Conservation (phyloP, 2,888 invertebrate species). For the Clistopyga incitator region DNA sequence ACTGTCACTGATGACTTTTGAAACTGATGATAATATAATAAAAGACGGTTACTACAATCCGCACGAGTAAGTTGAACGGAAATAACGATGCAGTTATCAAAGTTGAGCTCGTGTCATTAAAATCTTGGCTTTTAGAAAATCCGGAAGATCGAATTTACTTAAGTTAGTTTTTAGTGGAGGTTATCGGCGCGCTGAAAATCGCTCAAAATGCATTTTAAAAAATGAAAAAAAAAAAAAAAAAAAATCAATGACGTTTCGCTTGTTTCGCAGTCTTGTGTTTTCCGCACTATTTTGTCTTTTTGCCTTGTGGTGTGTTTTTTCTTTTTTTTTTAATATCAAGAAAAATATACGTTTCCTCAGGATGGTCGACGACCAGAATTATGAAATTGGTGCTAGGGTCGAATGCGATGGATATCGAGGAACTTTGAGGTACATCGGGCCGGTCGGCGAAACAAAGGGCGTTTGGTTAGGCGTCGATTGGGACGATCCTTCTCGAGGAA, state of each 20-base stretch:
- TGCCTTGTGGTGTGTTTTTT: neutral
- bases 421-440: constrained; percentile 86
- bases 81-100: neutral
- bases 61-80: constrained; percentile 44
- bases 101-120: neutral
- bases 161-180: constrained; percentile 67
- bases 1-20: constrained; percentile 73
- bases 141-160: neutral
- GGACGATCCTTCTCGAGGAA: constrained; percentile 95
- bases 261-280: neutral
- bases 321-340: neutral
- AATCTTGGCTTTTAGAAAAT: constrained; percentile 14
- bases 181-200: constrained; percentile 63
- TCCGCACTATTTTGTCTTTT: neutral
- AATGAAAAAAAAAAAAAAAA: constrained; percentile 6
- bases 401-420: constrained; percentile 85
- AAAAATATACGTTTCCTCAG: constrained; percentile 63
- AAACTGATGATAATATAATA: constrained; percentile 62
- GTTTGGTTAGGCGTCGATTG: constrained; percentile 98
- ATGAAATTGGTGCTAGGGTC: constrained; percentile 84
- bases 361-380: constrained; percentile 81
- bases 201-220: neutral
- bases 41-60: constrained; percentile 57
- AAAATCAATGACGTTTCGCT: constrained; percentile 1
- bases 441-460: constrained; percentile 83